phyloP scores from a whole-genome alignment of 1,140 invertebrate species.

The Harpegnathos saltator region DNA sequence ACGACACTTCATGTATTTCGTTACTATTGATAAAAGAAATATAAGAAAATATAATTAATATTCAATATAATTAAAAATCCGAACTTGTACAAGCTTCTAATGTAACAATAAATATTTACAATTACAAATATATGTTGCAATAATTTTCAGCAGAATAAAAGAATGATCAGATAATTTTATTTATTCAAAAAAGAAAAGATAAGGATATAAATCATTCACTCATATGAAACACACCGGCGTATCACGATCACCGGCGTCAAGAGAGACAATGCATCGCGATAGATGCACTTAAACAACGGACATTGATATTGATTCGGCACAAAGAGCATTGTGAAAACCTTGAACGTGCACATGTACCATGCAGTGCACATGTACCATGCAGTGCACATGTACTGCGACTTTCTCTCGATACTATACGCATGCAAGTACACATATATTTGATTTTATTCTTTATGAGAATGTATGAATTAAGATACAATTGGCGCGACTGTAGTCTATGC shows the following conservation, averaged over 20 bases:
- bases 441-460: background rate
- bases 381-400: background rate
- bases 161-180: too few relatives aligned
- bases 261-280: background rate
- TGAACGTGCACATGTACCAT: background rate
- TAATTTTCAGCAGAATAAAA: too few relatives aligned
- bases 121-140: too few relatives aligned
- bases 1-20: too few relatives aligned
- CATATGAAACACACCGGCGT: background rate
- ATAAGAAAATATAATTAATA: too few relatives aligned
- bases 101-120: too few relatives aligned
- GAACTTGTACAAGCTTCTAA: too few relatives aligned
- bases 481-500: background rate
- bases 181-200: background rate
- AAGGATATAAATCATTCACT: constrained; percentile 14
- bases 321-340: background rate
- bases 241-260: background rate
- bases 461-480: background rate
- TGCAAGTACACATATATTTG: background rate
- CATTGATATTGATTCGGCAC: constrained; percentile 11
- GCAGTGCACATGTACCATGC: background rate
- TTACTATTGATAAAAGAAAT: too few relatives aligned
- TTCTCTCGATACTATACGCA: background rate
- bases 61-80: too few relatives aligned
- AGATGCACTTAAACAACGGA: background rate